Percentiles rank a stretch among this genome's conserved stretches.
Conservation (phyloP, 2,113 vertebrate genomes). For the Mionectes macconnelli region DNA sequence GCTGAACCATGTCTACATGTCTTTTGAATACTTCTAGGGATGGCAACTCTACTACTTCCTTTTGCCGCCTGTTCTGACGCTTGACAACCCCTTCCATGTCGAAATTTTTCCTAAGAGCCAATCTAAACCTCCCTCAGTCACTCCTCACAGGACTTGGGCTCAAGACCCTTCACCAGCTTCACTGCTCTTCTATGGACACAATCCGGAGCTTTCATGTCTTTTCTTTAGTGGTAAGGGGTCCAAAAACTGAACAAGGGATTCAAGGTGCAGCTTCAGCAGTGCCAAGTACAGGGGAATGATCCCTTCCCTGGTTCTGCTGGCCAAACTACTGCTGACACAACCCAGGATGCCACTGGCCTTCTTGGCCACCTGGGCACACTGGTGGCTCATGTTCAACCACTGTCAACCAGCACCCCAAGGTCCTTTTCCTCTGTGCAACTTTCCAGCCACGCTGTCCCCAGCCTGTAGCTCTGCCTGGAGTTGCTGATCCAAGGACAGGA, state of each 20-base stretch:
- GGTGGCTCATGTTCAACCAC: neutral
- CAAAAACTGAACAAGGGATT: neutral
- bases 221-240: neutral
- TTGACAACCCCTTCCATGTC: neutral
- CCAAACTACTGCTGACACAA: neutral
- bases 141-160: neutral
- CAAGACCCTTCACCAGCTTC: neutral
- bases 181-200: neutral
- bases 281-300: no score
- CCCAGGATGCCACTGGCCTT: neutral
- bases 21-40: neutral
- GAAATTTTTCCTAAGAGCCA: neutral
- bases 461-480: neutral
- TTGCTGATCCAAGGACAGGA: neutral
- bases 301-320: neutral
- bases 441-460: neutral
- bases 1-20: neutral
- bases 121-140: neutral
- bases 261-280: fast-evolving
- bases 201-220: neutral
- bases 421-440: neutral
- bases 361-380: neutral
- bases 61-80: neutral
- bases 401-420: neutral
- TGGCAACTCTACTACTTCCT: neutral